These are phyloP conservation scores for Eriocheir sinensis DNA, from an alignment of 1,140 invertebrate genomes.

Conservation along the genomic window DNA sequence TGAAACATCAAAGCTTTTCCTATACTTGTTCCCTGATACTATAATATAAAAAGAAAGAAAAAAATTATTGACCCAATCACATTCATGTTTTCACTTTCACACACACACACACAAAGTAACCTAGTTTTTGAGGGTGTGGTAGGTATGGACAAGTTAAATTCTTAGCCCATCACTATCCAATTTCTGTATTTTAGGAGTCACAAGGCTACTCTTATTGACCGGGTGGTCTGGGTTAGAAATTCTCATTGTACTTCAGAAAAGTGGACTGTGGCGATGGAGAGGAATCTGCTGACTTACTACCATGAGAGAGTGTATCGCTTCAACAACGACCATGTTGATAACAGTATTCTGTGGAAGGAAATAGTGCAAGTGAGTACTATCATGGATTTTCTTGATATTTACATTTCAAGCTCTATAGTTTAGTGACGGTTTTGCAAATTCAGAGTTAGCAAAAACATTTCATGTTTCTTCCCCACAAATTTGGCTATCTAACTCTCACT, in stretches of 20 bases:
- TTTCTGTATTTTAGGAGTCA: not conserved
- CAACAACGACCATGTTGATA: constrained; percentile 68
- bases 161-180: no score
- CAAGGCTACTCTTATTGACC: not conserved
- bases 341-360: constrained; percentile 61
- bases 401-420: no score
- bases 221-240: no score
- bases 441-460: no score
- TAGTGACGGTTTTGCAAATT: no score
- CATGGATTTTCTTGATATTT: not conserved
- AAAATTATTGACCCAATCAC: not conserved
- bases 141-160: no score
- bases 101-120: no score
- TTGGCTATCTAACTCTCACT: no score
- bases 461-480: no score
- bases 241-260: constrained; percentile 55
- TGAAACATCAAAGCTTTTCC: no score
- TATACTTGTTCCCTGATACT: no score
- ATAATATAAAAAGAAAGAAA: not conserved
- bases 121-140: no score
- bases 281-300: constrained; percentile 47
- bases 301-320: constrained; percentile 68
- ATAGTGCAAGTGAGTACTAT: constrained; percentile 53
- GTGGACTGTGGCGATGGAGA: constrained; percentile 56
- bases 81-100: not conserved